These are phyloP conservation scores for Penaeus monodon DNA, from an alignment of 2,888 invertebrate species.

Conservation along the genomic window DNA sequence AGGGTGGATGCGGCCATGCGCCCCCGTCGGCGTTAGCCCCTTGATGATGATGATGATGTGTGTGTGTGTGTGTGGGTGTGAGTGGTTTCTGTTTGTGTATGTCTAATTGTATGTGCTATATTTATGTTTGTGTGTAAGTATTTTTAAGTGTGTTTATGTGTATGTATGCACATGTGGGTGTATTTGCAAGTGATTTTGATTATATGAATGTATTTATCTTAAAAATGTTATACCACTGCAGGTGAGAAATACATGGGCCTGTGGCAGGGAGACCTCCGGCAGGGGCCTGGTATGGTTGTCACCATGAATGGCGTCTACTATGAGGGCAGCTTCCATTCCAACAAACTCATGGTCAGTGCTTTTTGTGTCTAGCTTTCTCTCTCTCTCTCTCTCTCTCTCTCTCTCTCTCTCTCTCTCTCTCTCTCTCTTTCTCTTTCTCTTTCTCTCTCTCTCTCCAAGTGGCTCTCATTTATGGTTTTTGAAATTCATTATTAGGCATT, in stretches of 20 bases:
- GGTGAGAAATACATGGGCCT: slow-evolving; percentile 91
- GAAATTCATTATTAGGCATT: too few relatives aligned
- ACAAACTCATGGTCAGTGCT: slow-evolving; percentile 75
- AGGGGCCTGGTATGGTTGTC: slow-evolving; percentile 87
- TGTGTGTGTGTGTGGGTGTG: too few relatives aligned
- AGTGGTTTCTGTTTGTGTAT: not conserved
- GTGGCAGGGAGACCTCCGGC: slow-evolving; percentile 87
- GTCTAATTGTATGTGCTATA: slow-evolving; percentile 15
- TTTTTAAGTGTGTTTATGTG: slow-evolving; percentile 18
- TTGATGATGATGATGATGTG: too few relatives aligned
- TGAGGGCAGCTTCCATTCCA: slow-evolving; percentile 86
- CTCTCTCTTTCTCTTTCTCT: too few relatives aligned
- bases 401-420: too few relatives aligned
- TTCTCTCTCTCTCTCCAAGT: too few relatives aligned
- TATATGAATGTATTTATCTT: slow-evolving; percentile 7
- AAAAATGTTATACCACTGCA: slow-evolving; percentile 65
- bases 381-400: too few relatives aligned
- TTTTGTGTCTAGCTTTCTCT: not conserved
- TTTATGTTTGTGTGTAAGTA: slow-evolving; percentile 3
- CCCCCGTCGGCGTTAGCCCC: too few relatives aligned
- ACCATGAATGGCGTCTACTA: slow-evolving; percentile 92
- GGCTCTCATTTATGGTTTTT: too few relatives aligned
- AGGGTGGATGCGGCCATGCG: too few relatives aligned
- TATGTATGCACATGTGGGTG: slow-evolving; percentile 7
- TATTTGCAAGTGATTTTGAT: slow-evolving; percentile 28